phyloP scores from a whole-genome alignment of 1,140 invertebrate genomes.

The Panagrolaimus sp. region DNA sequence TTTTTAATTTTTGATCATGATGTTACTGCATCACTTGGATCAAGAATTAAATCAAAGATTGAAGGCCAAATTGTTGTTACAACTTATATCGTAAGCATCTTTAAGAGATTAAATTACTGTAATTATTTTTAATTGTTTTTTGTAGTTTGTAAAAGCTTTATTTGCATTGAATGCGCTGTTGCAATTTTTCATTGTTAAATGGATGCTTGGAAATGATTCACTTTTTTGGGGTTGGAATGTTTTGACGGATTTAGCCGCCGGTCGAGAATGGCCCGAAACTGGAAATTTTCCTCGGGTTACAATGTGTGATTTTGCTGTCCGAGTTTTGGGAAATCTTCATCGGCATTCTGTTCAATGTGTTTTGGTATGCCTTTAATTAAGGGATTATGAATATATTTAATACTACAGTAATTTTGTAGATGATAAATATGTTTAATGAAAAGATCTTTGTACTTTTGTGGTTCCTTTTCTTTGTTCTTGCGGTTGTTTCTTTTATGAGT shows the following conservation, averaged over 20 bases:
- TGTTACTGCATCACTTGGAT: conserved; percentile 30
- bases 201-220: conserved; percentile 49
- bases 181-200: conserved; percentile 55
- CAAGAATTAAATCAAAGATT: conserved; percentile 27
- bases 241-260: conserved; percentile 40
- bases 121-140: not conserved
- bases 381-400: too few relatives aligned
- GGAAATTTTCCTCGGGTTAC: conserved; percentile 59
- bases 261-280: conserved; percentile 56
- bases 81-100: conserved; percentile 35
- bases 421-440: conserved; percentile 63
- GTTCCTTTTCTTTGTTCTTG: conserved; percentile 56
- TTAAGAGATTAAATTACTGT: not conserved
- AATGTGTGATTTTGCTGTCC: conserved; percentile 54
- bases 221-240: conserved; percentile 53
- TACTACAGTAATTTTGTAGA: conserved; percentile 30
- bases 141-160: conserved; percentile 49
- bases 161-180: conserved; percentile 52
- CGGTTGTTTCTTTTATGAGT: conserved; percentile 37
- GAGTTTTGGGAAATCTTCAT: conserved; percentile 56
- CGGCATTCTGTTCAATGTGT: conserved; percentile 62
- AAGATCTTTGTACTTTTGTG: conserved; percentile 61
- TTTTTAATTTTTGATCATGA: conserved; percentile 52
- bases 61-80: conserved; percentile 36
- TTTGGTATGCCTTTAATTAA: conserved; percentile 21